These are phyloP conservation scores for Drosophila subquinaria DNA, from an alignment of 2,888 invertebrate genomes.

Conservation along the genomic window DNA sequence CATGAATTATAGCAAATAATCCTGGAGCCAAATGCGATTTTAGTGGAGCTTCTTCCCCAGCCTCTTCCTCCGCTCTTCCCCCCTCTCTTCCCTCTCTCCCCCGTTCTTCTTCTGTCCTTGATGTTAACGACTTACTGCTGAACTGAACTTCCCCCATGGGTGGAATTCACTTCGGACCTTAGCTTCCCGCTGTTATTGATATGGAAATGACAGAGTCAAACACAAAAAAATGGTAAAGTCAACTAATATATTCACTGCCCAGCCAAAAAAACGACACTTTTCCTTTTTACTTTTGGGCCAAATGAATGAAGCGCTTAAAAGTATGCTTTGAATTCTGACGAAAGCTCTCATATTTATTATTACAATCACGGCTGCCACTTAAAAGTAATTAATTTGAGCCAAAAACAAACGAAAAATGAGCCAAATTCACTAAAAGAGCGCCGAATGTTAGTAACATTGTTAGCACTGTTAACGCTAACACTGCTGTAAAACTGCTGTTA, in stretches of 20 bases:
- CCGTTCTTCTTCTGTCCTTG: not conserved
- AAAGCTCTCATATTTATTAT: not conserved
- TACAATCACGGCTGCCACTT: no score
- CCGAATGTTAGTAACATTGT: no score
- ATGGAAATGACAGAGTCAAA: conserved; percentile 65
- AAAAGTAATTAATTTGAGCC: no score
- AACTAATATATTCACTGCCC: conserved; percentile 44
- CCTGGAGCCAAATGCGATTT: conserved; percentile 74
- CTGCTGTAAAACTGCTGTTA: no score
- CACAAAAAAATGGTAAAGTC: conserved; percentile 15
- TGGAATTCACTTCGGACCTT: conserved; percentile 4
- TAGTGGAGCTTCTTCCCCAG: conserved; percentile 45
- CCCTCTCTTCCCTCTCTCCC: not conserved
- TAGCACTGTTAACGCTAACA: no score
- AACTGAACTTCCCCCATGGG: conserved; percentile 19
- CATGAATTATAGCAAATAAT: conserved; percentile 81
- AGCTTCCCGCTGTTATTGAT: conserved; percentile 66
- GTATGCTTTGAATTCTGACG: conserved; percentile 33
- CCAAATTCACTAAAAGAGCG: no score
- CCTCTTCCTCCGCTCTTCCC: not conserved
- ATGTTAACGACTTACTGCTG: conserved; percentile 35
- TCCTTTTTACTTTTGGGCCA: conserved; percentile 8
- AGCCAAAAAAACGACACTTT: conserved; percentile 7
- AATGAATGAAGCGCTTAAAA: conserved; percentile 28
- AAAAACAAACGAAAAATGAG: no score